These are phyloP conservation scores for Heliconius himera DNA, from an alignment of 1,140 invertebrate genomes.

Conservation along the genomic window DNA sequence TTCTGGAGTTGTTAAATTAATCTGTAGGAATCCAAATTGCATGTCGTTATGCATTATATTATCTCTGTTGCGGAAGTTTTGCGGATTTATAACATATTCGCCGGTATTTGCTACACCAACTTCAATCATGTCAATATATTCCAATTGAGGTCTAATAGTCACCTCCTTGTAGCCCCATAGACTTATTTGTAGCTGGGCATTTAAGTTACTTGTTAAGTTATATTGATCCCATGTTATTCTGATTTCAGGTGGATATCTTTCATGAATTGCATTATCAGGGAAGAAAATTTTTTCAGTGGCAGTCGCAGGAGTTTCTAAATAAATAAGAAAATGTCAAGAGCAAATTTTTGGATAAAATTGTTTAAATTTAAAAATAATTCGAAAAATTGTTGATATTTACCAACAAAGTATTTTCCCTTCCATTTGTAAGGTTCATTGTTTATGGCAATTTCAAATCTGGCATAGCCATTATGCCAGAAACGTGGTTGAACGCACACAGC, in stretches of 20 bases:
- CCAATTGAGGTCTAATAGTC: conserved; percentile 87
- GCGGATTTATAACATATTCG: conserved; percentile 85
- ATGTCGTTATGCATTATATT: conserved; percentile 87
- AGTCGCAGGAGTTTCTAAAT: conserved; percentile 91
- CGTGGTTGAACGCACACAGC: conserved; percentile 94
- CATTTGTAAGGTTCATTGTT: conserved; percentile 93
- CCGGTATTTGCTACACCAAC: conserved; percentile 85
- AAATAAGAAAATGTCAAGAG: not conserved
- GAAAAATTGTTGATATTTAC: conserved; percentile 80
- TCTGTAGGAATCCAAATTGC: conserved; percentile 94
- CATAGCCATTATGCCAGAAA: conserved; percentile 94
- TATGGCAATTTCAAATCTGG: conserved; percentile 93
- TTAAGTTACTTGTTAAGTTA: conserved; percentile 91
- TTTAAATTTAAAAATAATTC: not conserved
- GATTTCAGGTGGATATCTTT: conserved; percentile 87
- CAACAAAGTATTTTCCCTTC: conserved; percentile 95
- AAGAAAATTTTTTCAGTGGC: conserved; percentile 93
- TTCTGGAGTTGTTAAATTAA: conserved; percentile 92
- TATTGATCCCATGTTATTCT: conserved; percentile 90
- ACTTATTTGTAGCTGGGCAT: conserved; percentile 89
- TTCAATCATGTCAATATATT: conserved; percentile 85
- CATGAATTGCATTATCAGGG: conserved; percentile 86
- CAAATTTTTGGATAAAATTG: not conserved
- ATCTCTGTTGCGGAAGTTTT: conserved; percentile 85
- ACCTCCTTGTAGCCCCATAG: conserved; percentile 94